Percentiles rank a stretch among this genome's conserved stretches.
phyloP scores from a whole-genome alignment of 2,888 invertebrate genomes.

The Galeopsomyia nigrocyanea region DNA sequence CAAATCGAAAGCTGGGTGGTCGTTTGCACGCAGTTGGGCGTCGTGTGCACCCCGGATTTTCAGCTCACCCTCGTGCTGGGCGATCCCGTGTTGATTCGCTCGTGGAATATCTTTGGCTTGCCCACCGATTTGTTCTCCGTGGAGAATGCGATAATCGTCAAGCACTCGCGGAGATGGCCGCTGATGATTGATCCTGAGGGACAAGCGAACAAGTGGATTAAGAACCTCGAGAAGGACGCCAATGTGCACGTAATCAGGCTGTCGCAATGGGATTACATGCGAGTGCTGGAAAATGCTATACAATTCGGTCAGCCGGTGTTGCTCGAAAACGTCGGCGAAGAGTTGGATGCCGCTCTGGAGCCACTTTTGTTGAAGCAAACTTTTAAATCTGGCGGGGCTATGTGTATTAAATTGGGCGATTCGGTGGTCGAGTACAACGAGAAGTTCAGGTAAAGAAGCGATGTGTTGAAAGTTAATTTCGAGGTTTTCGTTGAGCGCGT shows the following conservation, averaged over 20 bases:
- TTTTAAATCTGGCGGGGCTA: conserved; percentile 88
- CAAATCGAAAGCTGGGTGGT: conserved; percentile 83
- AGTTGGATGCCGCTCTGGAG: conserved; percentile 91
- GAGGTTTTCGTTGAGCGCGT: background rate
- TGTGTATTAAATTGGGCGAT: conserved; percentile 92
- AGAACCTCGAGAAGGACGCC: conserved; percentile 90
- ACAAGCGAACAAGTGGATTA: conserved; percentile 95
- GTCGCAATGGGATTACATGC: conserved; percentile 85
- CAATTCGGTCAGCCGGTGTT: conserved; percentile 90
- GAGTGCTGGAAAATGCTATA: conserved; percentile 87
- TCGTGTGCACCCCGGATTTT: conserved; percentile 84
- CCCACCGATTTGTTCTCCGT: conserved; percentile 91
- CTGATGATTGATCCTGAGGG: conserved; percentile 97
- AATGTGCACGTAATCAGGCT: conserved; percentile 85
- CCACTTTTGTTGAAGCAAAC: conserved; percentile 89
- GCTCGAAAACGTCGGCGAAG: conserved; percentile 92
- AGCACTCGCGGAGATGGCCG: conserved; percentile 91
- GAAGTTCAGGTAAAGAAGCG: conserved; percentile 78
- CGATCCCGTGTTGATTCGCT: conserved; percentile 88
- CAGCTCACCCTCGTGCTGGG: conserved; percentile 85
- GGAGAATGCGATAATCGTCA: conserved; percentile 92
- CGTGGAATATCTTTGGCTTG: conserved; percentile 92
- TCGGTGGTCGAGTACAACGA: conserved; percentile 90
- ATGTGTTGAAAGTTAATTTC: background rate
- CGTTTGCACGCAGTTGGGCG: conserved; percentile 77